Conservation (phyloP, 2,888 invertebrate species). For the Liodrosophila aerea region DNA sequence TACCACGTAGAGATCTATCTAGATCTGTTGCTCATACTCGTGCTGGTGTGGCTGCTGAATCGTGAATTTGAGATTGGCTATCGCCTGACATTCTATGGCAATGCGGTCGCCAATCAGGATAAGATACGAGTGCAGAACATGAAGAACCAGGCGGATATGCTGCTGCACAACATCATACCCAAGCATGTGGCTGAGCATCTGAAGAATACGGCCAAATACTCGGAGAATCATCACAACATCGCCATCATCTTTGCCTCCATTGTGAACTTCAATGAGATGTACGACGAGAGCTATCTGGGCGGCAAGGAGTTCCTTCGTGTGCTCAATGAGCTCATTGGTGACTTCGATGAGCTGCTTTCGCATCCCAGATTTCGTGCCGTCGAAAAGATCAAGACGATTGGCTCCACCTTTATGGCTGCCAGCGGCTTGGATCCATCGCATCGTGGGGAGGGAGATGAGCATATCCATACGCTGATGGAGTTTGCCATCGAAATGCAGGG, state of each 20-base stretch:
- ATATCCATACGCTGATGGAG: slow-evolving; percentile 94
- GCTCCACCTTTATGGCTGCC: slow-evolving; percentile 98
- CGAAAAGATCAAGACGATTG: slow-evolving; percentile 99
- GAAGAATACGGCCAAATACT: slow-evolving; percentile 96
- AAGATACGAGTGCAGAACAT: slow-evolving; percentile 94
- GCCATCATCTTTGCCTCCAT: slow-evolving; percentile 98
- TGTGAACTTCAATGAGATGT: slow-evolving; percentile 98
- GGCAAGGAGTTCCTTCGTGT: slow-evolving; percentile 97
- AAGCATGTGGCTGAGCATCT: slow-evolving; percentile 96
- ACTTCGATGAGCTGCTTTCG: slow-evolving; percentile 96
- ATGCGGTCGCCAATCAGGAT: slow-evolving; percentile 93
- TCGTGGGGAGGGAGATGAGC: slow-evolving; percentile 86
- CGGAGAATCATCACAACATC: slow-evolving; percentile 95
- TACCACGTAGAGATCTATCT: slow-evolving; percentile 90
- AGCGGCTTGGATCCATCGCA: slow-evolving; percentile 94
- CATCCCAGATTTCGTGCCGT: slow-evolving; percentile 92
- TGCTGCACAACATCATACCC: slow-evolving; percentile 98
- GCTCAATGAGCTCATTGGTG: slow-evolving; percentile 96
- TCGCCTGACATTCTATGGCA: slow-evolving; percentile 95
- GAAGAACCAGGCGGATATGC: slow-evolving; percentile 98
- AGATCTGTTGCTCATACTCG: slow-evolving; percentile 90
- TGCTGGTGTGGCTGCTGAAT: slow-evolving; percentile 96
- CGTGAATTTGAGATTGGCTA: slow-evolving; percentile 98
- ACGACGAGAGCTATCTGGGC: slow-evolving; percentile 97
- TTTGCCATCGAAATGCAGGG: slow-evolving; percentile 96